Evolutionary conservation across 1,140 invertebrate species (phyloP), one percentile per base, ranked within the genome.

Genomic region (Sarcophaga bullata): DNA sequence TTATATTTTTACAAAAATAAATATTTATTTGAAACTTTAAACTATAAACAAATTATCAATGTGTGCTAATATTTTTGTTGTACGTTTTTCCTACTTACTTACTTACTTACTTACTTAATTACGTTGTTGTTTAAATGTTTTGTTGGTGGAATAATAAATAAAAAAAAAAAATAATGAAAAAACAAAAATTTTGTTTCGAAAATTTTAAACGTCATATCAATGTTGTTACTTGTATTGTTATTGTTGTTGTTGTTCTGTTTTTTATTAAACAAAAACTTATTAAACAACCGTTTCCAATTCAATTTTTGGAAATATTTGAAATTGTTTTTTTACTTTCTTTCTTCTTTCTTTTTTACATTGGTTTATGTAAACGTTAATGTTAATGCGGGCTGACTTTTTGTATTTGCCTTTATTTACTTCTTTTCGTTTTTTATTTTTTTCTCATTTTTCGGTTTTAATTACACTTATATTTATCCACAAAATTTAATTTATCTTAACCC

Each of bases 141-240:
- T 75, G n/a, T 19, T 72, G 62, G 10, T 72, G 19, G 62, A 17
- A 72, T 19, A 72, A 72, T 19, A 72, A 72, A 72, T 72, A 15
- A 48, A 46, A 4, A 82, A 82, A 15, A 76, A 76, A 83, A 81
- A 81, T n/a, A n/a, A n/a, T n/a, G n/a, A n/a, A 80, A 13, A 82
- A 81, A 11, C 7, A 13, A 85, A 84, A 82, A 72, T 62, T 80
- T 81, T 84, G 80, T 83, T 62, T 50, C 84, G 84, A 84, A 86
- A 82, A 85, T 84, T 68, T 84, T 83, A 87, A 86, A 88, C 75
- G 83, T 87, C 84, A 84, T 88, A 80, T 87, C 87, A 87, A 88
- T 87, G 86, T 87, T 88, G 86, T 87, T 50, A 80, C 86, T 68
- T 68, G 62, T 68, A 68, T 68, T 68, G 62, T 19, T n/a, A n/a